Evolutionary conservation across 2,888 invertebrate species (phyloP).

Genomic region (Hipparchia sbordonii): DNA sequence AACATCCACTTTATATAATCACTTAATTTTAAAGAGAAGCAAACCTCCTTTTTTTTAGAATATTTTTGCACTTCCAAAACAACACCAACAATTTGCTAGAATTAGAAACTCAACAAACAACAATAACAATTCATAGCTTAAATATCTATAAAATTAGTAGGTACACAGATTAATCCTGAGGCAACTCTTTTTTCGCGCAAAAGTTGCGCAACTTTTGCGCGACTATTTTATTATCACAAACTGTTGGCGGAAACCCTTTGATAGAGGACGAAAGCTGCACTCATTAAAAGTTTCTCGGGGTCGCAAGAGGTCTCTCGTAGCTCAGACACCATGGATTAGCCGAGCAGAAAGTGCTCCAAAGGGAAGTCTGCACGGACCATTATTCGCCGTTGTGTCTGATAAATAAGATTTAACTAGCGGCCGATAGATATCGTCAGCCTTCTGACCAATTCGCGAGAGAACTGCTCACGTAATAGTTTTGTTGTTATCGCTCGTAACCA

Average conservation of each 20-base stretch:
- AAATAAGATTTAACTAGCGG: conserved; percentile 74
- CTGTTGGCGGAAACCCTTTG: conserved; percentile 60
- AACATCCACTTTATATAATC: too few species aligned
- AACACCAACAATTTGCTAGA: too few species aligned
- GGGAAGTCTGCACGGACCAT: conserved; percentile 62
- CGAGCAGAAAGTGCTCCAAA: conserved; percentile 62
- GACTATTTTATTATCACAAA: conserved; percentile 57
- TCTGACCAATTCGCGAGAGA: conserved; percentile 67
- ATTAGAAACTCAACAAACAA: too few species aligned
- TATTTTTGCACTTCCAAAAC: too few species aligned
- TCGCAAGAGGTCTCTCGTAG: conserved; percentile 64
- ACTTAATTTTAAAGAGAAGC: too few species aligned
- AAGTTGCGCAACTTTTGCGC: conserved; percentile 18
- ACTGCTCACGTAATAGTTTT: conserved; percentile 76
- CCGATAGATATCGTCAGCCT: conserved; percentile 49
- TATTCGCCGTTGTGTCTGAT: conserved; percentile 73
- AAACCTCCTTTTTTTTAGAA: too few species aligned
- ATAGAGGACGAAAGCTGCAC: conserved; percentile 63
- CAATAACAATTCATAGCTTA: neutral
- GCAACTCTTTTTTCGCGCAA: neutral
- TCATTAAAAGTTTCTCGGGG: conserved; percentile 76
- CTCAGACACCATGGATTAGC: conserved; percentile 61
- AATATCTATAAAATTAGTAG: neutral
- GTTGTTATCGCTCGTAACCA: conserved; percentile 78
- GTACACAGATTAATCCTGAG: neutral